Evolutionary conservation across 1,140 invertebrate genomes (phyloP), one percentile per base, ranked within the genome.

Genomic region (Euura lappo): DNA sequence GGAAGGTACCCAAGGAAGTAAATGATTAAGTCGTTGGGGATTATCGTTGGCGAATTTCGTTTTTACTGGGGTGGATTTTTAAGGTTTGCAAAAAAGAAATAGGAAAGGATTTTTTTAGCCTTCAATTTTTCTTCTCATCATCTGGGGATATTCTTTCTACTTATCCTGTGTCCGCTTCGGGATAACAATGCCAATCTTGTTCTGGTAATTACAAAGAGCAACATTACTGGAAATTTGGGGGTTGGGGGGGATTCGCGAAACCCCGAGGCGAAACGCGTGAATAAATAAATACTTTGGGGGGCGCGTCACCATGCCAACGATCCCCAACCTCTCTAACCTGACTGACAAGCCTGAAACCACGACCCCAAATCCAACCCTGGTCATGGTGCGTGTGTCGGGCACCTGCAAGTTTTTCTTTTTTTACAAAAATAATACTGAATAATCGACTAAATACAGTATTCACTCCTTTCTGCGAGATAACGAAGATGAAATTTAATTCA

Each of bases 141-240:
- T 28, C 28, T 28, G 28, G 28, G 28, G 28, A 28, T 28, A 28
- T 28, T 28, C 28, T 28, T 28, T 28, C 28, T 28, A 28, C 28
- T 28, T 28, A 28, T 28, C 28, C 28, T n/a, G 51, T 60, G 51
- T 11, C 6, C 51, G 51, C 51, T 60, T 60, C 51, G 13, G 51
- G 51, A 8, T 4, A n/a, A 60, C 51, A 60, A 6, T 60, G 51
- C 51, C 51, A 60, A 60, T 60, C 51, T n/a, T 60, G 51, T 60
- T 60, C 51, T 60, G 51, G 51, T 60, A 60, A 60, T 60, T 60
- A 60, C 51, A 60, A 60, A 60, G 51, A 60, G 51, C 51, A 60
- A 60, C 51, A 60, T 60, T 60, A 60, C 51, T 6, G 51, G 51
- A 60, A 28, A 28, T 28, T 28, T 28, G 28, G 28, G 28, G 28